Evolutionary conservation across 2,888 invertebrate genomes (phyloP), one percentile per base, ranked within the genome.

Genomic region (Cremastinae sp.): DNA sequence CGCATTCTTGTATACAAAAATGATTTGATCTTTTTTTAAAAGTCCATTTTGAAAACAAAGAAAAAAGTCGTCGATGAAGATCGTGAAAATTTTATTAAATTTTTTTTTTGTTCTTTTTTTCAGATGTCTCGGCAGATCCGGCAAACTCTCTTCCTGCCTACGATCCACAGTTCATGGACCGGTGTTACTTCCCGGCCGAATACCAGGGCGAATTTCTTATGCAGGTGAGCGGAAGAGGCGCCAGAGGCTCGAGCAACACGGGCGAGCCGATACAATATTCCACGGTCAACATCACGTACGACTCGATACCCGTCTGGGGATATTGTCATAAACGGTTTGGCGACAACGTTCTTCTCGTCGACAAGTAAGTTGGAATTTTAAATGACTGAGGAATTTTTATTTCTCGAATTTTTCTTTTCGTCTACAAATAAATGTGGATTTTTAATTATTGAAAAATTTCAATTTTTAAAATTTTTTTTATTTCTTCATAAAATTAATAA

Each of bases 271-370:
- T 93, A 73, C 92, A 92, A 78, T 93, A 93, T 84, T 92, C 92
- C 65, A 88, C 90, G 61, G 90, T 94, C 70, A 93, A 92, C 83
- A 92, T 94, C 79, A 92, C 92, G n/a, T 91, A 91, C 72, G 92
- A 92, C 80, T 91, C 93, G 28, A 93, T 94, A 81, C 93, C 93
- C 5, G 92, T 93, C 70, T 94, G 93, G 93, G 94, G 94, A 14
- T 91, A 91, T 81, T 94, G 94, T 82, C 92, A 93, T 83, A 90
- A 90, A 77, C 90, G 92, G 72, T 90, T 92, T 73, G 93, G 92
- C 65, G 92, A 92, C 85, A 93, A 93, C 83, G 92, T 93, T 79
- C 91, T 94, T 59, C 90, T 94, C 55, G 91, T 91, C 84, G 92
- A 92, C 88, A 91, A 90, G 92, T 92, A 87, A 86, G 90, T 88